phyloP scores from a whole-genome alignment of 2,797 vertebrate genomes.

The Merluccius polli region DNA sequence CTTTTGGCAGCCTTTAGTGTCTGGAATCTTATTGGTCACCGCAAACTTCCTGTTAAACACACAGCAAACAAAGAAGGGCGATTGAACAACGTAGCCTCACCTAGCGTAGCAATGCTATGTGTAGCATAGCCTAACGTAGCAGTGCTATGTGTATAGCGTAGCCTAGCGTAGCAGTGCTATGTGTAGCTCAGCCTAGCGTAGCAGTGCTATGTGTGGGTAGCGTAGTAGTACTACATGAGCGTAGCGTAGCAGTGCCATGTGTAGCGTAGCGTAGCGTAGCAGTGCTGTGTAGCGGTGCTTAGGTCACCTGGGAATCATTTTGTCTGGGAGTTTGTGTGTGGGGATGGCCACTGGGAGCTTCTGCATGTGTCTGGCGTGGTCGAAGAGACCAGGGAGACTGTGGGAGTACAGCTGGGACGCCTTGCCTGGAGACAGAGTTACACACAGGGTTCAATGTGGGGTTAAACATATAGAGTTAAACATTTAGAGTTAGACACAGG shows the following conservation, averaged over 20 bases:
- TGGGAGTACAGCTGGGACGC: slow-evolving; percentile 98
- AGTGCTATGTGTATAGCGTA: background rate
- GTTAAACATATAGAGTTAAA: background rate
- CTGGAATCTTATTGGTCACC: slow-evolving; percentile 96
- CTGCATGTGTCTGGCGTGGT: slow-evolving; percentile 94
- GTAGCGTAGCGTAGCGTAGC: too few species aligned
- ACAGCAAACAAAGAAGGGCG: background rate
- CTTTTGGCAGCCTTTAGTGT: slow-evolving; percentile 98
- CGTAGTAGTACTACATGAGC: background rate
- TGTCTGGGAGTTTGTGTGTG: slow-evolving; percentile 93
- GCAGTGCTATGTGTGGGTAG: background rate
- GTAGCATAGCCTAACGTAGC: background rate
- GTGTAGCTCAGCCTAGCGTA: background rate
- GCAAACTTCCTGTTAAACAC: slow-evolving; percentile 85
- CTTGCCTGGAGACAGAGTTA: slow-evolving; percentile 78
- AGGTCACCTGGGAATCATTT: slow-evolving; percentile 81
- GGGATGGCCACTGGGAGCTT: slow-evolving; percentile 95
- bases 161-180: too few species aligned
- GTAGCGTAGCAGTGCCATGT: background rate
- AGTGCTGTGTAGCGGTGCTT: background rate
- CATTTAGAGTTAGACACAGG: background rate
- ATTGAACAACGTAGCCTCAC: background rate
- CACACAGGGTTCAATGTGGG: background rate
- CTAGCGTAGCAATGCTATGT: background rate
- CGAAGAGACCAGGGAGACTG: slow-evolving; percentile 89